A percentile compares a stretch with the other conserved stretches of the same genome.
phyloP scores from a whole-genome alignment of 1,140 invertebrate species.

The Drosophila nigromelanica region DNA sequence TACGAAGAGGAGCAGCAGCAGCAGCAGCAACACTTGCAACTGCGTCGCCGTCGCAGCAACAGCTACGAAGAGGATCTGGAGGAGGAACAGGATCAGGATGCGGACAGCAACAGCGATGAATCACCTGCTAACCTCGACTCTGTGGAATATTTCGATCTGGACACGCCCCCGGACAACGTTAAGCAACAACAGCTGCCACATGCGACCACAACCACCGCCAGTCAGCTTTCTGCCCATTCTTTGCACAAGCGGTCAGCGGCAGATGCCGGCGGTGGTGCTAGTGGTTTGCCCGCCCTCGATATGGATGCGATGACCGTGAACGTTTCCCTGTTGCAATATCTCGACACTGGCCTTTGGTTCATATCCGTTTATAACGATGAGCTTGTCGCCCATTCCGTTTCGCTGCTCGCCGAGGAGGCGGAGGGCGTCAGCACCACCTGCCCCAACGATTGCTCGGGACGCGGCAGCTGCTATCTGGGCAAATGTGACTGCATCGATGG shows the following conservation, averaged over 20 bases:
- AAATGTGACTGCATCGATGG: slow-evolving; percentile 98
- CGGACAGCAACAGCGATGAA: slow-evolving; percentile 37
- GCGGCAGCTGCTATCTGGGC: slow-evolving; percentile 97
- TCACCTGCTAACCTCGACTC: slow-evolving; percentile 34
- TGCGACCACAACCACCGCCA: background rate
- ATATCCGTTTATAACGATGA: slow-evolving; percentile 98
- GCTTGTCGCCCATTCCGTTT: slow-evolving; percentile 91
- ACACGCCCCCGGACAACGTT: slow-evolving; percentile 58
- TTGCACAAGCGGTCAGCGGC: slow-evolving; percentile 69
- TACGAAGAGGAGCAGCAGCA: slow-evolving; percentile 22
- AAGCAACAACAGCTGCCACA: slow-evolving; percentile 54
- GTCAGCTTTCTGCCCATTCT: background rate
- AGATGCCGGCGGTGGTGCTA: slow-evolving; percentile 71
- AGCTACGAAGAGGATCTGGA: slow-evolving; percentile 62
- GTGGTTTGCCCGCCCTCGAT: slow-evolving; percentile 81
- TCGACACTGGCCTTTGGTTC: slow-evolving; percentile 97
- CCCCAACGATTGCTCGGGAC: slow-evolving; percentile 96
- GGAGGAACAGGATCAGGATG: slow-evolving; percentile 24
- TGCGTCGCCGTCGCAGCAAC: slow-evolving; percentile 44
- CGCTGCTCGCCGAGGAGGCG: slow-evolving; percentile 91
- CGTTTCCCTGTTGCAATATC: slow-evolving; percentile 93
- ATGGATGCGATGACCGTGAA: slow-evolving; percentile 90
- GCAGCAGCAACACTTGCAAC: slow-evolving; percentile 16
- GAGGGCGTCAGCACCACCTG: slow-evolving; percentile 95
- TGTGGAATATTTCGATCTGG: slow-evolving; percentile 63